Evolutionary conservation across 2,113 vertebrate genomes (phyloP).

Genomic region (Triplophysa tibetana): DNA sequence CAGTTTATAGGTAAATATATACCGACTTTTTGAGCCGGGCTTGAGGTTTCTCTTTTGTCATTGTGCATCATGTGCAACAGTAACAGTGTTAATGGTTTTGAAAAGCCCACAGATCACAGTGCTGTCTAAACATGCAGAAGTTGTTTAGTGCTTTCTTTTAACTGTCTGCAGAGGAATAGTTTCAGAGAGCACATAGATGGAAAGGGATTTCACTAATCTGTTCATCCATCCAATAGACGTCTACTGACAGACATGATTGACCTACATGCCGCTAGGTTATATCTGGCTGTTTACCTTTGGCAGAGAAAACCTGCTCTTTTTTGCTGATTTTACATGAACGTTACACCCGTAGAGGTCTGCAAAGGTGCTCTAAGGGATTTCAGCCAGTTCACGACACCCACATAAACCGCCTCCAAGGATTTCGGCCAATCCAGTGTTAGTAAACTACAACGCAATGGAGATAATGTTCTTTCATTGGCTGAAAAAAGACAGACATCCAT

Average conservation of each 20-base stretch:
- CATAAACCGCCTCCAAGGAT: too few species aligned
- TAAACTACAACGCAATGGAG: too few species aligned
- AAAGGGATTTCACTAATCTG: slow-evolving; percentile 25
- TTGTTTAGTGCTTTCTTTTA: neutral
- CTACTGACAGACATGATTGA: slow-evolving; percentile 11
- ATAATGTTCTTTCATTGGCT: too few species aligned
- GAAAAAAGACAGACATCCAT: too few species aligned
- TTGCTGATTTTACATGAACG: neutral
- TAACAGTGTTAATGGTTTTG: neutral
- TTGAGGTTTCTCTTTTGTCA: neutral
- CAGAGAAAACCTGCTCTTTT: neutral
- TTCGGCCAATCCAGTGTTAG: too few species aligned
- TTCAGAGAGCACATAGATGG: neutral
- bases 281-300: neutral
- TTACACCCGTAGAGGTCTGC: neutral
- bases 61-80: too few species aligned
- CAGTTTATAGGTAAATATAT: too few species aligned
- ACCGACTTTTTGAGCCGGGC: too few species aligned
- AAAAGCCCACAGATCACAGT: neutral
- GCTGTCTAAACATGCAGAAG: neutral
- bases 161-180: neutral
- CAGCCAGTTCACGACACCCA: too few species aligned
- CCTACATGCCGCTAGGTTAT: neutral
- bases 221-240: neutral
- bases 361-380: neutral